Conservation (phyloP, 2,888 invertebrate genomes). For the Busseola fusca region DNA sequence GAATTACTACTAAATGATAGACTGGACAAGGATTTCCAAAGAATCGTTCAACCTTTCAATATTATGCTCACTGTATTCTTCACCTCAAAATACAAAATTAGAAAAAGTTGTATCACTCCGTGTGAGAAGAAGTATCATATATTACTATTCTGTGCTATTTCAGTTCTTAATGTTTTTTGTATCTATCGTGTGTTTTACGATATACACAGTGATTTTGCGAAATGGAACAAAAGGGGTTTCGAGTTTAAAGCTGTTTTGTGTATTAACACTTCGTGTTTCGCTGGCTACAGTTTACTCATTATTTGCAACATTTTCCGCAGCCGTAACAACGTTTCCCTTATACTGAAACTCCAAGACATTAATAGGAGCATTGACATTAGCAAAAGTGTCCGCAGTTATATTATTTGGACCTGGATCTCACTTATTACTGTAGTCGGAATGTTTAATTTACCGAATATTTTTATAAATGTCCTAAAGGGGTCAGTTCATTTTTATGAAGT, state of each 20-base stretch:
- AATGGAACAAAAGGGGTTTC: no score
- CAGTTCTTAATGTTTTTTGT: background rate
- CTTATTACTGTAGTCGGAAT: no score
- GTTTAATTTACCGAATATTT: no score
- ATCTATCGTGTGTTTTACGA: accelerated
- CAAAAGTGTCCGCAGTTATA: no score
- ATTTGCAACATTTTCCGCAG: no score
- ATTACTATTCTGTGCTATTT: background rate
- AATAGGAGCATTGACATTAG: no score
- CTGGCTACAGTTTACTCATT: background rate
- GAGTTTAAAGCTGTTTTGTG: accelerated
- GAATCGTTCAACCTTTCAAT: slow-evolving; percentile 19
- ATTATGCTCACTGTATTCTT: slow-evolving; percentile 7
- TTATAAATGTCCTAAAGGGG: background rate
- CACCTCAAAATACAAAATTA: slow-evolving; percentile 33
- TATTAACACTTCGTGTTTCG: accelerated
- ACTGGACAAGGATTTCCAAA: background rate
- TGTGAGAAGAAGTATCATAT: no score
- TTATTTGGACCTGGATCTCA: no score
- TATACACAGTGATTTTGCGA: accelerated
- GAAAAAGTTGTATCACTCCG: no score
- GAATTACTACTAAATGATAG: no score
- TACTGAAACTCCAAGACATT: no score
- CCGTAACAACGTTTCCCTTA: no score
- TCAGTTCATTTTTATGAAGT: background rate